Conservation (phyloP, 2,888 invertebrate genomes). For the Eucera pruinosa region DNA sequence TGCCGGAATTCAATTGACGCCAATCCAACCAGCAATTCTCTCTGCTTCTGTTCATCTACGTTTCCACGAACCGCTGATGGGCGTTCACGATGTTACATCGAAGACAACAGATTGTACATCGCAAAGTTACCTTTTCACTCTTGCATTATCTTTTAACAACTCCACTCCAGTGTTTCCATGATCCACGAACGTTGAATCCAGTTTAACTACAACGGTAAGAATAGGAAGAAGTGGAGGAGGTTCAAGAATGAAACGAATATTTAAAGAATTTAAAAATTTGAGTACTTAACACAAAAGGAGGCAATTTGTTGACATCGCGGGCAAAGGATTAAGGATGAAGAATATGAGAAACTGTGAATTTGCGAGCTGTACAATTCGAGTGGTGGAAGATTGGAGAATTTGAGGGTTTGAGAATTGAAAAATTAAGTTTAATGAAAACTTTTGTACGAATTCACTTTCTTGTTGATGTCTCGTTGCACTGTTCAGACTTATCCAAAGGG, state of each 20-base stretch:
- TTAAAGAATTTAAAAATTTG: neutral
- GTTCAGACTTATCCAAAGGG: neutral
- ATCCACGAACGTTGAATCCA: neutral
- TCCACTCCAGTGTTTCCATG: slow-evolving; percentile 29
- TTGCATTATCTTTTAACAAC: slow-evolving; percentile 23
- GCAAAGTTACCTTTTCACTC: slow-evolving; percentile 34
- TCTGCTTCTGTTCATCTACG: slow-evolving; percentile 41
- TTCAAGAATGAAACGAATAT: neutral
- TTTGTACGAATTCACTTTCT: neutral
- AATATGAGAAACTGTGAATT: too few species aligned
- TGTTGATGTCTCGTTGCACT: neutral
- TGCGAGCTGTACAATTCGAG: too few species aligned
- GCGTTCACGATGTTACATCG: slow-evolving; percentile 13
- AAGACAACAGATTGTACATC: slow-evolving; percentile 19
- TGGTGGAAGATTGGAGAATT: too few species aligned
- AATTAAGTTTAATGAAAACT: too few species aligned
- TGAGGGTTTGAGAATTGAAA: too few species aligned
- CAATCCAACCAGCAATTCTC: slow-evolving; percentile 47
- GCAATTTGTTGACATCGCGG: too few species aligned
- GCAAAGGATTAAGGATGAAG: too few species aligned
- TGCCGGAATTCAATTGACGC: slow-evolving; percentile 37
- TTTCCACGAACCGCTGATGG: slow-evolving; percentile 51
- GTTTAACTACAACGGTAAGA: too few species aligned
- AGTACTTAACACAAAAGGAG: too few species aligned
- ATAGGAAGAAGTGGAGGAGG: neutral